Evolutionary conservation across 1,140 invertebrate genomes (phyloP).

Genomic region (Trigoniulus corallinus): DNA sequence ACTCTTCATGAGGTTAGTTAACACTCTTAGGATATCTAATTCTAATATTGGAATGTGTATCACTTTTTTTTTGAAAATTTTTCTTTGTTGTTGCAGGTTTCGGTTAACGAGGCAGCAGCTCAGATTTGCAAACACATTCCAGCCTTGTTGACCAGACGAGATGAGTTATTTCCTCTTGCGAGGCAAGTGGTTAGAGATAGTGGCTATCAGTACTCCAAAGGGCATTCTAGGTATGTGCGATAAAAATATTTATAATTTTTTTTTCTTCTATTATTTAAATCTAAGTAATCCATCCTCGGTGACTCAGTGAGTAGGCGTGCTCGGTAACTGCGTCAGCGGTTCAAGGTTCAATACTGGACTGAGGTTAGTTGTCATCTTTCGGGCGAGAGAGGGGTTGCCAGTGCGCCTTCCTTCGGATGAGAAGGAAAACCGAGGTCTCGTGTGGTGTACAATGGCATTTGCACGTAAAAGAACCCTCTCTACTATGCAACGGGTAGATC

Average conservation of each 20-base stretch:
- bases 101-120: constrained; percentile 92
- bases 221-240: constrained; percentile 46
- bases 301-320: too few relatives aligned
- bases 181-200: constrained; percentile 84
- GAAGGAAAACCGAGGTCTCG: too few relatives aligned
- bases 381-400: too few relatives aligned
- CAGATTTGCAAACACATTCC: constrained; percentile 83
- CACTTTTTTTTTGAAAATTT: neutral
- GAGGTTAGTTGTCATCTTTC: too few relatives aligned
- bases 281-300: neutral
- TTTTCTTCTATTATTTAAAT: neutral
- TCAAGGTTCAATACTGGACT: too few relatives aligned
- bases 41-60: neutral
- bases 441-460: too few relatives aligned
- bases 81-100: constrained; percentile 38
- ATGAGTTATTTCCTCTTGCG: constrained; percentile 88
- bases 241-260: too few relatives aligned
- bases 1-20: constrained; percentile 73
- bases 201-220: constrained; percentile 73
- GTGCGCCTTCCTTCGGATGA: too few relatives aligned
- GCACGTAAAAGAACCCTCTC: too few relatives aligned
- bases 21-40: too few relatives aligned
- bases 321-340: too few relatives aligned
- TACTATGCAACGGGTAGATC: too few relatives aligned
- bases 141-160: constrained; percentile 70